These are phyloP conservation scores for Brachyptera putata DNA, from an alignment of 2,888 invertebrate genomes.

Conservation along the genomic window DNA sequence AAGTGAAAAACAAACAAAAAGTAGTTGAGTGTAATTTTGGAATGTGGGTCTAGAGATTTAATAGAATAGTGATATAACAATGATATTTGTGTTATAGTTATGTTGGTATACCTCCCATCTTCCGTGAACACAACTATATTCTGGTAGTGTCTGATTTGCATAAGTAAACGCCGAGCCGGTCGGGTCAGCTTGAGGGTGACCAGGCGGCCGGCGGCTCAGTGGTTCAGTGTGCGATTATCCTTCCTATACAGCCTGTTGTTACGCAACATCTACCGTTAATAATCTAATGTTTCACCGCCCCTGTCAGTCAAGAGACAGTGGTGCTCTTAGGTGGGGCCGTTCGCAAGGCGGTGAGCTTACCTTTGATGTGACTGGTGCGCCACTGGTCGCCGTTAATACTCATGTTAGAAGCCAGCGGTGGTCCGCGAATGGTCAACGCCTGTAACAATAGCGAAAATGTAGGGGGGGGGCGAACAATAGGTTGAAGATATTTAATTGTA, in stretches of 20 bases:
- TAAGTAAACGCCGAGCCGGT: not conserved
- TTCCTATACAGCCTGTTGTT: not conserved
- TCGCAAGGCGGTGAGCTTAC: not conserved
- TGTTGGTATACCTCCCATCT: no score
- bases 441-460: no score
- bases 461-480: no score
- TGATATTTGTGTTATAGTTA: no score
- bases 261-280: slow-evolving; percentile 18
- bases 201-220: not conserved
- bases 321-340: slow-evolving; percentile 3
- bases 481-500: no score
- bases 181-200: not conserved
- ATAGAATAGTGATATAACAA: no score
- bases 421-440: not conserved
- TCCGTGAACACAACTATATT: no score
- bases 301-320: slow-evolving; percentile 1
- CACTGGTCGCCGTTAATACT: not conserved
- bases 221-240: not conserved
- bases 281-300: slow-evolving; percentile 14
- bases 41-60: no score
- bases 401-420: slow-evolving; percentile 5
- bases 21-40: no score
- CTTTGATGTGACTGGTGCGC: not conserved
- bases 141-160: slow-evolving; percentile 4
- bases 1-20: no score